Percentiles rank a stretch among this genome's conserved stretches.
These are phyloP conservation scores for Sycophila sp. DNA, from an alignment of 1,140 invertebrate genomes.

Conservation along the genomic window DNA sequence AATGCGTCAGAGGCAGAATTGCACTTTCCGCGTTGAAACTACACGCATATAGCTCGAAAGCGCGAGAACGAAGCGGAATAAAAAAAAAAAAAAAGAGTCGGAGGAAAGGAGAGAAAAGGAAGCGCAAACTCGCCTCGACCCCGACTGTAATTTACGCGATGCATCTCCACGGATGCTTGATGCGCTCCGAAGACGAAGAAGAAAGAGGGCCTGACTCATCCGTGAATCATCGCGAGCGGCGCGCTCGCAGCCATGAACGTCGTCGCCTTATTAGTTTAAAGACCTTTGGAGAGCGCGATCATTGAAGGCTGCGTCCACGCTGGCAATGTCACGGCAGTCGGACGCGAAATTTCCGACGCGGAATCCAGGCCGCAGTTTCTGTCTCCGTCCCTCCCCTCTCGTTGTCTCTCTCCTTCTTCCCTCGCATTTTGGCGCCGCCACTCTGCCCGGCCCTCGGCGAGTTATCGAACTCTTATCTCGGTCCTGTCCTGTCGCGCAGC, in stretches of 20 bases:
- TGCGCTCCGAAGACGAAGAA: neutral
- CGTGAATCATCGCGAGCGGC: slow-evolving; percentile 20
- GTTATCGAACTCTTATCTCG: neutral
- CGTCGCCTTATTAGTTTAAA: slow-evolving; percentile 38
- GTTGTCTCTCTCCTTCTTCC: neutral
- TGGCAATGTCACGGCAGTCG: slow-evolving; percentile 12
- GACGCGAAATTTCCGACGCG: slow-evolving; percentile 6
- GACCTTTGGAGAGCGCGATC: slow-evolving; percentile 31
- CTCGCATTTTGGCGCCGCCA: neutral
- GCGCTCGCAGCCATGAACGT: slow-evolving; percentile 8
- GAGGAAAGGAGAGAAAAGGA: neutral
- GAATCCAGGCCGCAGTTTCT: slow-evolving; percentile 20
- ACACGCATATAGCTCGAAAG: too few relatives aligned
- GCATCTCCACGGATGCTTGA: slow-evolving; percentile 18
- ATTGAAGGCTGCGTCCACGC: slow-evolving; percentile 23
- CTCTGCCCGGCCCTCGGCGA: neutral
- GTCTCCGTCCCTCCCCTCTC: neutral
- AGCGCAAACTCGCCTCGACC: neutral
- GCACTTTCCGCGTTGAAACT: neutral
- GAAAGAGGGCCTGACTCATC: slow-evolving; percentile 35
- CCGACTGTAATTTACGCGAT: slow-evolving; percentile 12
- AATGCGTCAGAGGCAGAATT: neutral
- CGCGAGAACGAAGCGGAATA: neutral
- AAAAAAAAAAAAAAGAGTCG: neutral
- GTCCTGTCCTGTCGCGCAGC: slow-evolving; percentile 3